Percentiles rank a stretch among this genome's conserved stretches.
Conservation (phyloP, 1,140 invertebrate genomes). For the Nylanderia fulva region DNA sequence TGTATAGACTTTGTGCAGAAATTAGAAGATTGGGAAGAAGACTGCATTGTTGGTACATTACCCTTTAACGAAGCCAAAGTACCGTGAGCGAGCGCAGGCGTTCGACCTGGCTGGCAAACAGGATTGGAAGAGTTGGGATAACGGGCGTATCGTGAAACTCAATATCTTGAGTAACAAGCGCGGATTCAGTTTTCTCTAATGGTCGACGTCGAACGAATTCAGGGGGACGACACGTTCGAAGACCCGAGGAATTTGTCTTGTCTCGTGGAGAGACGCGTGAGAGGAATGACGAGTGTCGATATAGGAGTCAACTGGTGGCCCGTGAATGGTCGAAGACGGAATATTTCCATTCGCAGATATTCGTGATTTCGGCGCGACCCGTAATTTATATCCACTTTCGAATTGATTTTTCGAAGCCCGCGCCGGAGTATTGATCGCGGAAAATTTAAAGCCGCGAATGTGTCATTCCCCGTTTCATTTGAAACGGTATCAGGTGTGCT, state of each 20-base stretch:
- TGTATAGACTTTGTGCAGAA: conserved; percentile 14
- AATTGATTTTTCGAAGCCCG: conserved; percentile 25
- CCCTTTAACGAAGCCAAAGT: conserved; percentile 60
- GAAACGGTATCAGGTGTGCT: conserved; percentile 25
- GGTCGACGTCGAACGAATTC: conserved; percentile 39
- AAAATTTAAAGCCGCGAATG: conserved; percentile 24
- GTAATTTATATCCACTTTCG: conserved; percentile 4
- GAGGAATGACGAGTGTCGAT: conserved; percentile 45
- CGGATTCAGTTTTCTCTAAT: conserved; percentile 63
- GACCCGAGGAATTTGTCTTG: conserved; percentile 54
- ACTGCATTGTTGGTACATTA: conserved; percentile 50
- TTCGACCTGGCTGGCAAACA: conserved; percentile 56
- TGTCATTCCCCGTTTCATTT: conserved; percentile 32
- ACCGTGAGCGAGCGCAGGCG: conserved; percentile 40
- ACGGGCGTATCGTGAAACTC: conserved; percentile 68
- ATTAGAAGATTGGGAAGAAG: conserved; percentile 55
- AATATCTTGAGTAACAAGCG: conserved; percentile 71
- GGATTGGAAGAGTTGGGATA: conserved; percentile 68
- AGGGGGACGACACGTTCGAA: conserved; percentile 42
- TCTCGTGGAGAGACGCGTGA: conserved; percentile 25
- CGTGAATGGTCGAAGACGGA: background rate
- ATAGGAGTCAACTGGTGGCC: conserved; percentile 11
- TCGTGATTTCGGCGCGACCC: conserved; percentile 6
- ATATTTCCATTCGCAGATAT: background rate
- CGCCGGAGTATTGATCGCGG: conserved; percentile 7